Base-by-base conservation (phyloP, 2,797 vertebrate genomes). In the Acestrorhynchus altus region DNA sequence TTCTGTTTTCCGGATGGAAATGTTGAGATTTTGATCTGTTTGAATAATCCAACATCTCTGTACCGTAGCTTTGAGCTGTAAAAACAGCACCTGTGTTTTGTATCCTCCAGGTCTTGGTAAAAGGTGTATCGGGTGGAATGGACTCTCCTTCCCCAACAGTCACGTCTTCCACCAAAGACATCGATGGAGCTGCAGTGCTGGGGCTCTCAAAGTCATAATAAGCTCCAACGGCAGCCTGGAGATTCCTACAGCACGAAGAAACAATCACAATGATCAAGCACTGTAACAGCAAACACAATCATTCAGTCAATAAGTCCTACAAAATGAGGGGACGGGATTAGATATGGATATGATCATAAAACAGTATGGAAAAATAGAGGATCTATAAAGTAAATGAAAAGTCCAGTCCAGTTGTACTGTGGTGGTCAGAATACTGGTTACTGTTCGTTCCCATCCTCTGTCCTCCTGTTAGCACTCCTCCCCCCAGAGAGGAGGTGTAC, bases 151-250 rank as follows among this genome's bases (percentile, higher is more conserved):
- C 97, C 60, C 97, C 97, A 85, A 99, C 98, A 75, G 97, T 99
- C 88, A 98, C 97, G 83, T 99, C 97, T 93, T 98, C 95, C 86
- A 99, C 95, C 86, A 99, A 99, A 18, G 97, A 98, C 97, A 99
- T 99, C 73, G 96, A 97, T 83, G 97, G 97, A 28, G 97, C 94
- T 54, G 94, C 96, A 91, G 96, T 92, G 85, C 94, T 98, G 77
- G 97, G 97, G 89, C 96, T 98, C 90, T 99, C 97, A 26, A 98
- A 98, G 89, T 98, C 97, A 76, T 99, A 99, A 86, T 98, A 99
- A 83, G 97, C 97, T 86, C 97, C 96, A 68, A 99, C 97, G 85
- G 97, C 97, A 79, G 97, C 97, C 90, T 99, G 97, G 13, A 99
- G 92, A 85, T 98, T 99, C 97, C 97, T 98, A 82, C 76, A 87